Conservation (phyloP, 2,888 invertebrate species). For the Eueremaeus valkanovi region DNA sequence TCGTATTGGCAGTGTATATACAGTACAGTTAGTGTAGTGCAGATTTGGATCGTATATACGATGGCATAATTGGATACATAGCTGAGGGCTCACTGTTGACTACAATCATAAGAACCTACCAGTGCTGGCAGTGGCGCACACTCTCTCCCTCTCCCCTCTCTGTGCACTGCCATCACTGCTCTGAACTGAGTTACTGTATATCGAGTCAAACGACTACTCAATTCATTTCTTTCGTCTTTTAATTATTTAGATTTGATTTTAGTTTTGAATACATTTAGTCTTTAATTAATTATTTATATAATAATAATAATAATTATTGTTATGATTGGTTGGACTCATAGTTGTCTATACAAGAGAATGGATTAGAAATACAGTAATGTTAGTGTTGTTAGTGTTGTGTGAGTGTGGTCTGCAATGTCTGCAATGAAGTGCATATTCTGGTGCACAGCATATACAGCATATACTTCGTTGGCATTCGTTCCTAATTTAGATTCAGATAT, state of each 20-base stretch:
- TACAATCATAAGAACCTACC: not conserved
- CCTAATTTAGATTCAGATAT: no score
- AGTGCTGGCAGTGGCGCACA: conserved; percentile 5
- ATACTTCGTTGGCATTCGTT: no score
- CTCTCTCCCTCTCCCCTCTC: not conserved
- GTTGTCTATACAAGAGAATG: no score
- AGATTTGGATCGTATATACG: not conserved
- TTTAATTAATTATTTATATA: not conserved
- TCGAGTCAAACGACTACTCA: not conserved
- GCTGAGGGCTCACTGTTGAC: not conserved
- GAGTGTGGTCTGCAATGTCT: no score
- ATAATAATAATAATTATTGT: not conserved
- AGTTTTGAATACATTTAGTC: not conserved
- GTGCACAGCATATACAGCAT: no score
- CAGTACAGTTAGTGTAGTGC: not conserved
- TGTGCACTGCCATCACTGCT: not conserved
- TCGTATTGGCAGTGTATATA: not conserved
- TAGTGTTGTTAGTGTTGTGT: no score
- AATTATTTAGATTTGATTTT: not conserved
- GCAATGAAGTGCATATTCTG: no score
- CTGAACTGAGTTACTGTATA: no score
- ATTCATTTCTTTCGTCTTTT: not conserved
- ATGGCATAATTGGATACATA: conserved; percentile 1
- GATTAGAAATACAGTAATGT: no score
- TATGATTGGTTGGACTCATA: no score